These are phyloP conservation scores for Rosalia funebris DNA, from an alignment of 2,888 invertebrate species.

Conservation along the genomic window DNA sequence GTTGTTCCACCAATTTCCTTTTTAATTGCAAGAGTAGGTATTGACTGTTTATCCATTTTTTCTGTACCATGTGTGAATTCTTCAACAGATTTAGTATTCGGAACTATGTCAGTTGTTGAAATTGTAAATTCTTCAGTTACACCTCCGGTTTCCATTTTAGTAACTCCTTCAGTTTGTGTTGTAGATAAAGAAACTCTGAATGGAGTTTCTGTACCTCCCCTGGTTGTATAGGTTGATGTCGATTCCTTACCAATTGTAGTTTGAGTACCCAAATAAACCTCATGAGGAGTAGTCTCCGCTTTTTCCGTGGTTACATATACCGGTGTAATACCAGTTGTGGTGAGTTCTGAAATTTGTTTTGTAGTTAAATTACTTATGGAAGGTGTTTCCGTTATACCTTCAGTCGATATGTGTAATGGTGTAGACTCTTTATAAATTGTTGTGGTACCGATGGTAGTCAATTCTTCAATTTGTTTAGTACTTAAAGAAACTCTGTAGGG, in stretches of 20 bases:
- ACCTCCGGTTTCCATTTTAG: too few species aligned
- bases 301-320: background rate
- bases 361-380: slow-evolving; percentile 1
- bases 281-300: background rate
- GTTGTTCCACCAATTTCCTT: background rate
- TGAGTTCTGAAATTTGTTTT: slow-evolving; percentile 29
- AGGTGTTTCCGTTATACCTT: background rate
- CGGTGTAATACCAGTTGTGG: slow-evolving; percentile 19
- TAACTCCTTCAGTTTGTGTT: background rate
- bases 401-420: slow-evolving; percentile 19
- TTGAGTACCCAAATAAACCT: background rate
- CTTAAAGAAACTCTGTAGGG: background rate
- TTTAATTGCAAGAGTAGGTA: background rate
- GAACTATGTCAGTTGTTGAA: too few species aligned
- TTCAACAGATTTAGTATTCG: too few species aligned
- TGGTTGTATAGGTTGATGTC: background rate
- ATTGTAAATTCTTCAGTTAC: too few species aligned
- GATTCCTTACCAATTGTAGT: slow-evolving; percentile 15
- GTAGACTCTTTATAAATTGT: background rate
- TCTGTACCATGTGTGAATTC: background rate
- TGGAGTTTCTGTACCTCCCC: slow-evolving; percentile 17
- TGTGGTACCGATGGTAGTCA: background rate
- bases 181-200: slow-evolving; percentile 32
- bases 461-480: background rate
- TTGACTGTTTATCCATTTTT: background rate